phyloP scores from a whole-genome alignment of 1,140 invertebrate genomes.

The Aphis gossypii region DNA sequence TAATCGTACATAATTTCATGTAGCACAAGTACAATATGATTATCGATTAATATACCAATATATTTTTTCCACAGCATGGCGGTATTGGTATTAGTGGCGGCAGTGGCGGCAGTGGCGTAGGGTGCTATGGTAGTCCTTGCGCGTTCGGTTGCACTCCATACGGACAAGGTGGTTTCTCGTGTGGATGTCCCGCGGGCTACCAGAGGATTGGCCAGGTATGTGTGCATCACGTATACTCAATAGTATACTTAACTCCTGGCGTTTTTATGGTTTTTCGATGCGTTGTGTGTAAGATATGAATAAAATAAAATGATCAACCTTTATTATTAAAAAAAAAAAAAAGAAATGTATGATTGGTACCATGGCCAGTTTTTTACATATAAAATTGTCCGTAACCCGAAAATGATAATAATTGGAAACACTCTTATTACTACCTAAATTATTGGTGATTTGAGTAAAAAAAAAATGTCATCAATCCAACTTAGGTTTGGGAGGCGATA shows the following conservation, averaged over 20 bases:
- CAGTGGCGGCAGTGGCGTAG: conserved; percentile 63
- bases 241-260: neutral
- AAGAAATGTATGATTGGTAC: neutral
- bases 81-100: neutral
- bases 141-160: conserved; percentile 78
- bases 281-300: neutral
- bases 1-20: neutral
- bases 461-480: no score
- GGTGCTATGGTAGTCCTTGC: conserved; percentile 76
- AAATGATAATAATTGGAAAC: neutral
- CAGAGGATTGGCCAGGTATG: conserved; percentile 73
- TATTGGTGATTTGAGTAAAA: no score
- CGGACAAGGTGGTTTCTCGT: conserved; percentile 72
- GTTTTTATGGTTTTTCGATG: neutral
- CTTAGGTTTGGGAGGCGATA: no score
- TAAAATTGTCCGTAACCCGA: neutral
- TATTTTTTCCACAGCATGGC: neutral
- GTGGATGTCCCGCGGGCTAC: conserved; percentile 84
- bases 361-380: neutral
- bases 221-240: neutral
- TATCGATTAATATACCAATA: neutral
- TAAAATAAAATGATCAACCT: neutral
- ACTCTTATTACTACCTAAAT: neutral
- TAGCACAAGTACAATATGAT: neutral
- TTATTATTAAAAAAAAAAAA: neutral